A percentile compares a stretch with the other conserved stretches of the same genome.
phyloP scores from a whole-genome alignment of 2,113 vertebrate species.

The Pedetes capensis region DNA sequence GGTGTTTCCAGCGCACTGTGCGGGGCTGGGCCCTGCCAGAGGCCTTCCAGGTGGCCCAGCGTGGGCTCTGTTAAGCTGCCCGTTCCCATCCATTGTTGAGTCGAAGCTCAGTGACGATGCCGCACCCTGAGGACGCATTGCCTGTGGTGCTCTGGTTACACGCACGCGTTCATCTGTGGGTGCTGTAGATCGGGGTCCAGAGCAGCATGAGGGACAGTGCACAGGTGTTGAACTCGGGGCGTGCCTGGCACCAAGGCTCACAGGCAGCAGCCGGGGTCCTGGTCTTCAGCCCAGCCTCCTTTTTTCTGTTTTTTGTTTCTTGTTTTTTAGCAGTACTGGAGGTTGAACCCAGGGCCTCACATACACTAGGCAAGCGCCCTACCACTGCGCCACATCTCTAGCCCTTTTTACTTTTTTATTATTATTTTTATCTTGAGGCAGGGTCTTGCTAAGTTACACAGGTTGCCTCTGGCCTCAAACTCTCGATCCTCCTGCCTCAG shows the following conservation, averaged over 20 bases:
- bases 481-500: too few species aligned
- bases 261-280: not conserved
- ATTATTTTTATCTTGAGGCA: too few species aligned
- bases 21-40: too few species aligned
- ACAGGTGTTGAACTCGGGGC: fast-evolving
- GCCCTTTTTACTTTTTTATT: too few species aligned
- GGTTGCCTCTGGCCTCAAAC: too few species aligned
- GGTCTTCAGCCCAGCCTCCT: not conserved
- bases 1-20: too few species aligned
- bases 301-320: not conserved
- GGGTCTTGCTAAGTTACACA: too few species aligned
- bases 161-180: fast-evolving
- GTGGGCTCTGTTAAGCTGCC: not conserved
- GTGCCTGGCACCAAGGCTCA: fast-evolving
- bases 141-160: fast-evolving
- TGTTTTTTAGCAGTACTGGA: too few species aligned
- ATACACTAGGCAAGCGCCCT: too few species aligned
- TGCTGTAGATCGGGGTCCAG: not conserved
- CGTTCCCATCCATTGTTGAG: not conserved
- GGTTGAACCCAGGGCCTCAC: too few species aligned
- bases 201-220: not conserved
- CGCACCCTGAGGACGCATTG: fast-evolving
- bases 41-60: too few species aligned
- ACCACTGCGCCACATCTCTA: too few species aligned
- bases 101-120: not conserved